Evolutionary conservation across 2,888 invertebrate genomes (phyloP), one percentile per base, ranked within the genome.

Genomic region (Phlogophora meticulosa): DNA sequence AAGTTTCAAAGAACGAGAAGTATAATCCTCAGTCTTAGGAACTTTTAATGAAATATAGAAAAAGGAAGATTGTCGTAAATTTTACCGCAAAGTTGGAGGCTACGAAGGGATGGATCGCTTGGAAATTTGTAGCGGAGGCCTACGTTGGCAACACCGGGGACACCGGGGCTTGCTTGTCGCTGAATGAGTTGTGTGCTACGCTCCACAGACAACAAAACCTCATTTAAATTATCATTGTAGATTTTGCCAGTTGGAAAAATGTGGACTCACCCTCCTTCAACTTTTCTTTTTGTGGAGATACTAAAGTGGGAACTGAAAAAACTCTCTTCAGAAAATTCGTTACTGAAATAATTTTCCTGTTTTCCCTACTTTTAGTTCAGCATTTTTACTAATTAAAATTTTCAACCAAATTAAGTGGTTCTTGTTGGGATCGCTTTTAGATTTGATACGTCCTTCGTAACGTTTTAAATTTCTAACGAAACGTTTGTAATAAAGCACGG

Each of bases 31-130:
- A 58, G 86, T 69, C 85, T 87, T 81, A 81, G 43, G 72, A 90
- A 91, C 82, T 91, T 90, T 86, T 88, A 89, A 89, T 89, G 83
- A 89, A 91, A 88, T 87, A 85, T 85, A 85, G 85, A 88, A 87
- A 83, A 85, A 83, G 78, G 81, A 81, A 82, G 80, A 82, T 78
- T 83, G 84, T 85, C 85, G 80, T 85, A 87, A 88, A 87, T 85
- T 87, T 83, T 81, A 77, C 81, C 84, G 82, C 82, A 84, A 80
- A 77, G 78, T 85, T 83, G 63, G 75, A 64, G 80, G 82, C 78
- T 74, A 70, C 65, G 80, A 66, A 67, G 78, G 76, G 59, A 76
- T 70, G 68, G 70, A 74, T n/a, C n/a, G 77, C 67, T 79, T 66
- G 67, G 70, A 74, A 76, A 73, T 76, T 79, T 76, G 56, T 74